Evolutionary conservation across 2,797 vertebrate genomes (phyloP).

Genomic region (Carduelis carduelis): DNA sequence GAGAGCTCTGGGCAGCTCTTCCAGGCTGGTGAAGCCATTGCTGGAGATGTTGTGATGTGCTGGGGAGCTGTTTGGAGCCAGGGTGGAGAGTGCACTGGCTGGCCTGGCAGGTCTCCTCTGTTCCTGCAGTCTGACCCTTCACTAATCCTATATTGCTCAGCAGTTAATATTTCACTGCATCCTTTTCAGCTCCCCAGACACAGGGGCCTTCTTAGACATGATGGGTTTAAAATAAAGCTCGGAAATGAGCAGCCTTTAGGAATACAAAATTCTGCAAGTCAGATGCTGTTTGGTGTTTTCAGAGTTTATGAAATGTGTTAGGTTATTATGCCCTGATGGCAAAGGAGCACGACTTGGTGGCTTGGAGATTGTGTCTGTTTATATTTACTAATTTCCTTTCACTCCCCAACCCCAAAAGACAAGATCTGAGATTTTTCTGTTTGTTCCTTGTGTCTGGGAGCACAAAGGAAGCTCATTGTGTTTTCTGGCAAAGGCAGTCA

Average conservation of each 20-base stretch:
- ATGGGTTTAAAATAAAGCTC: background rate
- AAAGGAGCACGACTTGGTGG: background rate
- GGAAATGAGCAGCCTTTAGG: background rate
- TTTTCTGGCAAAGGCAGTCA: background rate
- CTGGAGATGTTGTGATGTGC: background rate
- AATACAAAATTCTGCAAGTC: background rate
- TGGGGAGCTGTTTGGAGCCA: background rate
- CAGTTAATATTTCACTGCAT: background rate
- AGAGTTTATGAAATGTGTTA: background rate
- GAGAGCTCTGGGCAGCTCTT: background rate
- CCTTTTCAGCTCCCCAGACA: background rate
- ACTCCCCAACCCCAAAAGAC: background rate
- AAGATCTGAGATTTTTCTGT: slow-evolving; percentile 24
- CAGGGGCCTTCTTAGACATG: rapidly evolving
- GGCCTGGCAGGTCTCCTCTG: background rate
- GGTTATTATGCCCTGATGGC: background rate
- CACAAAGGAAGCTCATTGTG: background rate
- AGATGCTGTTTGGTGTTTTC: background rate
- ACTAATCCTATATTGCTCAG: background rate
- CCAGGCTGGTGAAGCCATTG: rapidly evolving
- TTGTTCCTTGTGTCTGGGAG: background rate
- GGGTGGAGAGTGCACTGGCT: background rate
- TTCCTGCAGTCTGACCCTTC: background rate
- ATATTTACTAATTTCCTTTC: slow-evolving; percentile 42
- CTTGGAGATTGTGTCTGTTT: background rate